A percentile compares a stretch with the other conserved stretches of the same genome.
These are phyloP conservation scores for Sciurus carolinensis DNA, from an alignment of 2,797 vertebrate species.

Conservation along the genomic window DNA sequence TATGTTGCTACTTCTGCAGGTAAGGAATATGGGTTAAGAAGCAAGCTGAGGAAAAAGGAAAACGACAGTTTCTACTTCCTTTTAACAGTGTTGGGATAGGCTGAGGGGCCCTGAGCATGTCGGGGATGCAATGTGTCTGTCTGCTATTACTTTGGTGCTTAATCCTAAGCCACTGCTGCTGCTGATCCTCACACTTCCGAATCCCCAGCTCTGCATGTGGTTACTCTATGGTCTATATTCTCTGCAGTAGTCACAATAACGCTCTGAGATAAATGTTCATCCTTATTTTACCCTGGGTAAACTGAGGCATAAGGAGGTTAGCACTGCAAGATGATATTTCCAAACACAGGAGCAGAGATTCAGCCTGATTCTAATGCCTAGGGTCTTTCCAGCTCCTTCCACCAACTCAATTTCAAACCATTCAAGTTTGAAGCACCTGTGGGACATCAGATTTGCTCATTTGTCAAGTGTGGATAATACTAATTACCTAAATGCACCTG, in stretches of 20 bases:
- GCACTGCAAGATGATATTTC: not conserved
- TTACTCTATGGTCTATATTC: not conserved
- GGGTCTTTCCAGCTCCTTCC: not conserved
- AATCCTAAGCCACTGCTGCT: fast-evolving
- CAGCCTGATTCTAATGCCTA: not conserved
- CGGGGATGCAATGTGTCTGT: not conserved
- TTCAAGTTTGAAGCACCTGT: slow-evolving; percentile 1
- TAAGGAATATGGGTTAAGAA: not conserved
- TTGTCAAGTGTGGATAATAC: not conserved
- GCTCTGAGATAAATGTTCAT: not conserved
- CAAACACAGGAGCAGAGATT: not conserved
- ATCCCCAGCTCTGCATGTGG: not conserved
- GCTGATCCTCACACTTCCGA: not conserved
- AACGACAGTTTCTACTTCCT: not conserved
- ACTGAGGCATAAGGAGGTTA: not conserved
- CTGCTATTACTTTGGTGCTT: fast-evolving
- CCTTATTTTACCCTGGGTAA: not conserved
- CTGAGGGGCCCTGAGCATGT: not conserved
- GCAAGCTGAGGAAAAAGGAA: not conserved
- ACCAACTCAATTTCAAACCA: not conserved
- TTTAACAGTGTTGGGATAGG: not conserved
- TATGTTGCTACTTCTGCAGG: not conserved
- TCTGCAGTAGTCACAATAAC: not conserved
- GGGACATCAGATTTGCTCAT: not conserved
- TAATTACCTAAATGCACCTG: not conserved